Evolutionary conservation across 2,888 invertebrate species (phyloP), one percentile per base, ranked within the genome.

Genomic region (Eilema depressum): DNA sequence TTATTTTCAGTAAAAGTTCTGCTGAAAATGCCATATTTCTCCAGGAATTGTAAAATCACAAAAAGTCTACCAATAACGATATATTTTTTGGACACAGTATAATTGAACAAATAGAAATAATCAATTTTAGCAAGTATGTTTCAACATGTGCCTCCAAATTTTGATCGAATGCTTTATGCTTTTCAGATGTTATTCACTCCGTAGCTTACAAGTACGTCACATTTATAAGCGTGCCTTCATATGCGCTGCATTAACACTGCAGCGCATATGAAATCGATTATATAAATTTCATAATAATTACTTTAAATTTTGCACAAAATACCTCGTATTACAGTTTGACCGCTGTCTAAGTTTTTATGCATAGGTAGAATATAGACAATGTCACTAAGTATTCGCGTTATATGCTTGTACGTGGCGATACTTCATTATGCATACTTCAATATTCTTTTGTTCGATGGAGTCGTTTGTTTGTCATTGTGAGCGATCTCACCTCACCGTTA

Each of bases 361-460:
- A 17, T 41, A 41, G 14, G 41, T 62, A 33, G 14, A 37, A 37
- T 33, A 33, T 63, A 37, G 25, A 37, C 23, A 37, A 41, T 63
- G 17, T 62, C 37, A 37, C 33, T 62, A 25, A 23, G 23, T 62
- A 33, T 26, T 26, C 11, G 26, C 63, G 28, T 26, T n/a, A 26
- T 28, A 63, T 63, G 11, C 26, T 26, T n/a, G 59, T 76, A 71
- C 30, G 70, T 67, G 69, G 64, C 37, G 61, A 73, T 69, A 69
- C 71, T 77, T 74, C 71, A 77, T 80, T 80, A 78, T 81, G 73
- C 78, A 78, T 67, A 75, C 73, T 79, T 74, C 78, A 74, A 73
- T 81, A 80, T 81, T 80, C 80, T 81, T 81, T 81, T 81, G 81
- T 81, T 80, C 73, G 65, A 68, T 69, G 69, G 37, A 79, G 72